Conservation (phyloP, 1,140 invertebrate species). For the Drosophila arizonae region DNA sequence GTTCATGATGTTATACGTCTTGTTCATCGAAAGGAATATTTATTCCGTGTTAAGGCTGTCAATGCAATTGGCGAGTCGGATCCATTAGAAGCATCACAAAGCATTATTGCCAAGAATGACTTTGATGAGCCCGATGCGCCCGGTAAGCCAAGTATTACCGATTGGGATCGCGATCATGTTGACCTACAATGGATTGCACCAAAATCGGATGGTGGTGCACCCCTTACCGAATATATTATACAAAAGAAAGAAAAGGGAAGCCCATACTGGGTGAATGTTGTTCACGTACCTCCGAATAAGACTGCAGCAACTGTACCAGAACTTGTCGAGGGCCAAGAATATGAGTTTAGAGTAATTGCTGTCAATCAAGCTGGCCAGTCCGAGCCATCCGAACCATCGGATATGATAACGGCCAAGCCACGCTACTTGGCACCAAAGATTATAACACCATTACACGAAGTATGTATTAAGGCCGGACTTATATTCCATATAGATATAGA, state of each 20-base stretch:
- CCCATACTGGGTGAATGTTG: constrained; percentile 94
- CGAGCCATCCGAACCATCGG: constrained; percentile 96
- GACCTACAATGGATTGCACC: constrained; percentile 95
- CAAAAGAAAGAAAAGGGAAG: constrained; percentile 98
- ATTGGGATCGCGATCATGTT: constrained; percentile 97
- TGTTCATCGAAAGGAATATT: constrained; percentile 96
- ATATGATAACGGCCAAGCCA: constrained; percentile 93
- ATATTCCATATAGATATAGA: constrained; percentile 96
- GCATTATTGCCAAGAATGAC: constrained; percentile 96
- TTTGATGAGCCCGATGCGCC: constrained; percentile 96
- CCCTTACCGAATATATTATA: constrained; percentile 95
- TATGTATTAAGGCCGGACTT: constrained; percentile 95
- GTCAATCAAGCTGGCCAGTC: constrained; percentile 97
- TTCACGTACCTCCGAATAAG: constrained; percentile 91
- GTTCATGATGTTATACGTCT: constrained; percentile 93
- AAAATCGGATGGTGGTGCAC: constrained; percentile 94
- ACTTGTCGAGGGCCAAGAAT: constrained; percentile 96
- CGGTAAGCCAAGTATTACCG: constrained; percentile 93
- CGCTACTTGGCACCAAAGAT: constrained; percentile 96
- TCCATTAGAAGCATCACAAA: constrained; percentile 91
- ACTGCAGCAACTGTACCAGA: constrained; percentile 92
- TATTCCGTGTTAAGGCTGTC: constrained; percentile 95
- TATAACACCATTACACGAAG: constrained; percentile 93
- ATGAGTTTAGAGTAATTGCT: constrained; percentile 98
- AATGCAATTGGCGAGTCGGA: constrained; percentile 98